Evolutionary conservation across 2,797 vertebrate genomes (phyloP), one percentile per base, ranked within the genome.

Genomic region (Pipistrellus pipistrellus): DNA sequence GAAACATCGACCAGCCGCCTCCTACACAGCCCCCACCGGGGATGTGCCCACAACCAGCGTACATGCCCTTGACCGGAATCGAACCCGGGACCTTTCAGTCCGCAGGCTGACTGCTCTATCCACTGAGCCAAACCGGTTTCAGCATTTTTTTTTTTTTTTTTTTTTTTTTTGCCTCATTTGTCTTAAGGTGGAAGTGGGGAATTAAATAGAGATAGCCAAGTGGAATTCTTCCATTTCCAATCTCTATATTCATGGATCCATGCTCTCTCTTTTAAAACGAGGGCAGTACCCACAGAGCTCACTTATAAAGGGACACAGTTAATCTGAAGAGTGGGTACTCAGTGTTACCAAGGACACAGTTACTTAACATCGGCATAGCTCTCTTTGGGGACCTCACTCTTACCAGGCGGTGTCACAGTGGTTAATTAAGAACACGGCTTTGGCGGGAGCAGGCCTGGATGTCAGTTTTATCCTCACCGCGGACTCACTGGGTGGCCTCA

Each of bases 231-330:
- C 38, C 35, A 3, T 90, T 93, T 85, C 59, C 35, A 83, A 41
- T 71, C 62, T 91, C n/a, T 53, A 18, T 38, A 46, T 48, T 73
- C 2, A 73, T 38, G 77, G 30, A 23, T 25, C 13, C 72, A 48
- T 25, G 41, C 76, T 69, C 11, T 73, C 86, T 88, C 55, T 68
- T 90, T 82, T 66, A 82, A 91, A 82, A 92, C 15, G 68, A 59
- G 9, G 48, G 32, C 21, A 75, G 21, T 69, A 38, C 4, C 17
- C 27, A 20, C 30, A 48, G 62, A 92, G 85, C 35, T 84, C 73
- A 73, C 12, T 77, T 85, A n/a, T 30, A 72, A 95, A 82, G 68
- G 59, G 80, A 93, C 46, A 14, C 4, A 71, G 51, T 55, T 66
- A 76, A 62, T 69, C 90, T 27, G 85, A 80, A 84, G 53, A 51